A percentile compares a stretch with the other conserved stretches of the same genome.
Conservation (phyloP, 1,140 invertebrate genomes). For the Dolichoris vasculosae region DNA sequence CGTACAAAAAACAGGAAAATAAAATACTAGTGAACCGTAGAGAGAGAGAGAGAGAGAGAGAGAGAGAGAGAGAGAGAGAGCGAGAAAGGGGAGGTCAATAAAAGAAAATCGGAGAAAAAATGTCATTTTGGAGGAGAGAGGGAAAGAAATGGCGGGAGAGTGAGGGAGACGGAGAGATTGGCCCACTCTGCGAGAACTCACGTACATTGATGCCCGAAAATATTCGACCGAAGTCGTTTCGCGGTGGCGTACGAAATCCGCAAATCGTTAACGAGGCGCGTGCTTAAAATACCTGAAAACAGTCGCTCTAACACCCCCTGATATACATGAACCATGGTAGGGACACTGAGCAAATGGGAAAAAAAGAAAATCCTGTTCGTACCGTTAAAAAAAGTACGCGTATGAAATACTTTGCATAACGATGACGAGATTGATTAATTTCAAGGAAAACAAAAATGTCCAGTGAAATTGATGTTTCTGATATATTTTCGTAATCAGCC, state of each 20-base stretch:
- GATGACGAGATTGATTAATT: neutral
- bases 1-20: constrained; percentile 1
- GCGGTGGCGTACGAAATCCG: constrained; percentile 53
- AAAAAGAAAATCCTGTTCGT: neutral
- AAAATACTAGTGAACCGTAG: neutral
- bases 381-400: neutral
- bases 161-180: constrained; percentile 35
- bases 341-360: neutral
- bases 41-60: neutral
- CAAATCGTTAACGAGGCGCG: constrained; percentile 64
- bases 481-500: neutral
- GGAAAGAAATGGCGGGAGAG: neutral
- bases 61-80: neutral
- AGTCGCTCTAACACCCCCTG: neutral
- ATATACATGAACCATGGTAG: neutral
- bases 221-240: constrained; percentile 55
- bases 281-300: constrained; percentile 62
- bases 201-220: constrained; percentile 47
- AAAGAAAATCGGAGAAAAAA: neutral
- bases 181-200: constrained; percentile 52
- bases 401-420: neutral
- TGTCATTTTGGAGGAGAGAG: neutral
- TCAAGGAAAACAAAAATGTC: constrained; percentile 15
- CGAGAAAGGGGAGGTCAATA: neutral
- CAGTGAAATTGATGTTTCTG: constrained; percentile 36